These are phyloP conservation scores for Trachemys scripta DNA, from an alignment of 2,113 vertebrate genomes.

Conservation along the genomic window DNA sequence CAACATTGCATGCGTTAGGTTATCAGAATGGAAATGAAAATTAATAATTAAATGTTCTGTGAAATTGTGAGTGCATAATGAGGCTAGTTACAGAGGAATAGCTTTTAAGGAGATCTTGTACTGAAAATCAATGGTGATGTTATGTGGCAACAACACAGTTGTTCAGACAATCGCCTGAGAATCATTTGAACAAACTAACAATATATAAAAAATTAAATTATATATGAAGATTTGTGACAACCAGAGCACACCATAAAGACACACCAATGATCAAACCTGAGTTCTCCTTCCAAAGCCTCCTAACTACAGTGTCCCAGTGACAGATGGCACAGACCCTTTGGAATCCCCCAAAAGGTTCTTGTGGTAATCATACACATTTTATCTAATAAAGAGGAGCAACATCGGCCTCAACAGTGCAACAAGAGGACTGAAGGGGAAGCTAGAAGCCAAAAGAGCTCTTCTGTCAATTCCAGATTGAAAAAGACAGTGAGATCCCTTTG, in stretches of 20 bases:
- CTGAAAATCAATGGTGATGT: neutral
- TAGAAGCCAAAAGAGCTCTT: neutral
- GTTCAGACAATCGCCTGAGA: neutral
- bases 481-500: neutral
- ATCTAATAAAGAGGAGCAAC: neutral
- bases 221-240: neutral
- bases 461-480: neutral
- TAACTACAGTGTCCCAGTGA: neutral
- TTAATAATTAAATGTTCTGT: neutral
- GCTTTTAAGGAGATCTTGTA: neutral
- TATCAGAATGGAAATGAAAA: conserved; percentile 19
- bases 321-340: neutral
- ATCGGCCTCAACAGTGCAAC: neutral
- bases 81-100: neutral
- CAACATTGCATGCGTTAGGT: neutral
- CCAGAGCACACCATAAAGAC: neutral
- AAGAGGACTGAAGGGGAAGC: neutral
- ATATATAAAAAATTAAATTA: neutral
- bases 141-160: neutral
- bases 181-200: neutral
- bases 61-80: neutral
- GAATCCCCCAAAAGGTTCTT: neutral
- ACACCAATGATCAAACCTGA: neutral
- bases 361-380: neutral
- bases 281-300: neutral